Evolutionary conservation across 2,797 vertebrate genomes (phyloP).

Genomic region (Sebastolobus altivelis): DNA sequence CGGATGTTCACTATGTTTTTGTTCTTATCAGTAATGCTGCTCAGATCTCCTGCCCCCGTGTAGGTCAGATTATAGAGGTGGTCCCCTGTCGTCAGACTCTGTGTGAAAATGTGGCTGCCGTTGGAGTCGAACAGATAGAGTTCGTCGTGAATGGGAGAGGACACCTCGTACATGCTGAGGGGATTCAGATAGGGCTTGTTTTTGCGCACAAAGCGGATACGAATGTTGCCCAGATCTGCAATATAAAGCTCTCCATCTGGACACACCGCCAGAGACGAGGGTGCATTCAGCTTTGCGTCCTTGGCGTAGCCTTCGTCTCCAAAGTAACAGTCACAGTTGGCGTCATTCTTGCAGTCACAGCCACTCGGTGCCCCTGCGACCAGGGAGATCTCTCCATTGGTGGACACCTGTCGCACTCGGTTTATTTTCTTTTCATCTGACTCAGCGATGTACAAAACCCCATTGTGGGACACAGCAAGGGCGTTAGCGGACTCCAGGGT

Average conservation of each 20-base stretch:
- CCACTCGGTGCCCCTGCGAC: slow-evolving; percentile 95
- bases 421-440: slow-evolving; percentile 99
- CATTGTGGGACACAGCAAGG: slow-evolving; percentile 93
- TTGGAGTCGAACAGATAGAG: slow-evolving; percentile 97
- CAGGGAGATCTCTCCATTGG: slow-evolving; percentile 94
- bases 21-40: slow-evolving; percentile 93
- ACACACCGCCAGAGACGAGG: slow-evolving; percentile 94
- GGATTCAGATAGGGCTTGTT: slow-evolving; percentile 96
- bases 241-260: slow-evolving; percentile 95
- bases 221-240: slow-evolving; percentile 95
- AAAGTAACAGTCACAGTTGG: slow-evolving; percentile 97
- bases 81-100: slow-evolving; percentile 96
- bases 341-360: slow-evolving; percentile 98
- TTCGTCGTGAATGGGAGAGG: slow-evolving; percentile 95
- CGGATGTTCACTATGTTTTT: slow-evolving; percentile 92
- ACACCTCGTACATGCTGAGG: slow-evolving; percentile 95
- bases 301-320: slow-evolving; percentile 98
- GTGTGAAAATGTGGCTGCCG: slow-evolving; percentile 95
- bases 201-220: slow-evolving; percentile 93
- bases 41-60: slow-evolving; percentile 91
- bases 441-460: slow-evolving; percentile 95
- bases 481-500: slow-evolving; percentile 96
- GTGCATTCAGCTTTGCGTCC: slow-evolving; percentile 94
- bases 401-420: slow-evolving; percentile 95
- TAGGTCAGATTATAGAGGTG: slow-evolving; percentile 97